These are phyloP conservation scores for Onthophagus taurus DNA, from an alignment of 1,140 invertebrate species.

Conservation along the genomic window DNA sequence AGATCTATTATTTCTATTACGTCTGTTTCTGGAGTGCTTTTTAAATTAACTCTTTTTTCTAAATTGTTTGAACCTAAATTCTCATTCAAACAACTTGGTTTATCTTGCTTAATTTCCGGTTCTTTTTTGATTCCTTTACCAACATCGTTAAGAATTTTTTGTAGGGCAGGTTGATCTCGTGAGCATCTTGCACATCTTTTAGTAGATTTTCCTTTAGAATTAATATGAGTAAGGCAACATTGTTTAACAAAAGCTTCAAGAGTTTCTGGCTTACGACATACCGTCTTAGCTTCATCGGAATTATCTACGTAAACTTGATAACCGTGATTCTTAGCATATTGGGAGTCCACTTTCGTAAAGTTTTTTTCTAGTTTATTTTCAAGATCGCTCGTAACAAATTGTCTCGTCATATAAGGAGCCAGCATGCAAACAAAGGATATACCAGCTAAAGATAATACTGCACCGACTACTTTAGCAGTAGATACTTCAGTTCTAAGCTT, in stretches of 20 bases:
- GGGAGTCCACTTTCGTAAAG: not conserved
- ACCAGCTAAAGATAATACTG: conserved; percentile 8
- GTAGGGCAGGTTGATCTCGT: no score
- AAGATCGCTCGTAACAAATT: not conserved
- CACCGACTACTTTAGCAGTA: conserved; percentile 3
- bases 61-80: no score
- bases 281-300: not conserved
- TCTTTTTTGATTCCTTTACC: no score
- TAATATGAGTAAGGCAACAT: not conserved
- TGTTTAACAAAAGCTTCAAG: not conserved
- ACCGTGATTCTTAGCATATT: not conserved
- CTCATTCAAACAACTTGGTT: no score
- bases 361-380: conserved; percentile 3
- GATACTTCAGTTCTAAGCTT: conserved; percentile 8
- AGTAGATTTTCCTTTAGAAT: no score
- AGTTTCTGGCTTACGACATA: not conserved
- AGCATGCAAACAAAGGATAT: conserved; percentile 11
- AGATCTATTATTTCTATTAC: no score
- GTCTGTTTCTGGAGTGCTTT: no score
- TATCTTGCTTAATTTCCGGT: no score
- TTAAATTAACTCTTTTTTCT: no score
- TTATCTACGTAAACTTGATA: conserved; percentile 1
- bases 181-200: no score
- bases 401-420: not conserved
- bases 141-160: no score